These are phyloP conservation scores for Hydropsyche betteni DNA, from an alignment of 2,888 invertebrate genomes.

Conservation along the genomic window DNA sequence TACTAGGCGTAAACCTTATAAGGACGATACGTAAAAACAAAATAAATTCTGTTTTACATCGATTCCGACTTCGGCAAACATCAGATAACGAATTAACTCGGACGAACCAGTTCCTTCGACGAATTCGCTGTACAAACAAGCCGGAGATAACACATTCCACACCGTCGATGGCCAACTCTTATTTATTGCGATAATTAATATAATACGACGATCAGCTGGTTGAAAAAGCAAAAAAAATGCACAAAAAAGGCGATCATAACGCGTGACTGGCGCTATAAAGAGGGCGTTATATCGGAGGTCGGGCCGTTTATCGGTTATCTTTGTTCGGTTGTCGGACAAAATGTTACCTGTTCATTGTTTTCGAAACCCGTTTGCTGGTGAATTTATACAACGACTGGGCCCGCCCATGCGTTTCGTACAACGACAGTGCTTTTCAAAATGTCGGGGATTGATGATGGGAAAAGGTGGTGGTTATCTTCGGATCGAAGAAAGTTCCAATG, in stretches of 20 bases:
- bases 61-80: slow-evolving; percentile 19
- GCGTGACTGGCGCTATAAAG: slow-evolving; percentile 32
- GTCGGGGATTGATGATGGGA: neutral
- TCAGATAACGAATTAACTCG: slow-evolving; percentile 19
- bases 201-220: neutral
- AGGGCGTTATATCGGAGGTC: slow-evolving; percentile 26
- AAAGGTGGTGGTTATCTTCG: too few species aligned
- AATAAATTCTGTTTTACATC: neutral
- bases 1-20: neutral
- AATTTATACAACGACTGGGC: slow-evolving; percentile 35
- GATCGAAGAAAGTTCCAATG: too few species aligned
- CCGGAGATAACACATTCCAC: neutral
- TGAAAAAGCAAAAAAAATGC: neutral
- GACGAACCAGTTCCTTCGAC: neutral
- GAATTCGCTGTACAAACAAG: neutral
- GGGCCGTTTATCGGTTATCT: slow-evolving; percentile 35
- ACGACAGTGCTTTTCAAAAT: slow-evolving; percentile 19
- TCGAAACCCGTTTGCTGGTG: slow-evolving; percentile 34
- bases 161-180: neutral
- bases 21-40: neutral
- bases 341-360: slow-evolving; percentile 43
- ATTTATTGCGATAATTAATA: neutral
- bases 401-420: slow-evolving; percentile 22
- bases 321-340: slow-evolving; percentile 37
- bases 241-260: neutral